Percentiles rank a stretch among this genome's conserved stretches.
phyloP scores from a whole-genome alignment of 1,140 invertebrate genomes.

The Charaxes varanes region DNA sequence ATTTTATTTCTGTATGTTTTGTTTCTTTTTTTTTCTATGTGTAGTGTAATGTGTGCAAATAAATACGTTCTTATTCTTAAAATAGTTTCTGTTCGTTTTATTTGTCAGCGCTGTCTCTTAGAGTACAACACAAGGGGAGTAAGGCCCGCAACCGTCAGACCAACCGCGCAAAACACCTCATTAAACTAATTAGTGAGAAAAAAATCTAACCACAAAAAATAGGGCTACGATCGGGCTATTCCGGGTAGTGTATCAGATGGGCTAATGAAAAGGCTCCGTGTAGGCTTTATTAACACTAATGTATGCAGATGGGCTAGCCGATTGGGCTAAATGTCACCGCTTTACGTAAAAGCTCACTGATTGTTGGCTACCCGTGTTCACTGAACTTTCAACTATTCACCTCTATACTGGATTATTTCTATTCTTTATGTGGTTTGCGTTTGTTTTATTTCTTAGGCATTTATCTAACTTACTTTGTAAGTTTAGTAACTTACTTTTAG shows the following conservation, averaged over 20 bases:
- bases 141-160: neutral
- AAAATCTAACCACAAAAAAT: constrained; percentile 44
- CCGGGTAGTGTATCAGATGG: constrained; percentile 57
- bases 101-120: too few relatives aligned
- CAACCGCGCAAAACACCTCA: constrained; percentile 38
- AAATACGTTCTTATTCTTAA: too few relatives aligned
- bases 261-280: constrained; percentile 53
- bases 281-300: constrained; percentile 65
- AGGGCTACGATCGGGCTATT: constrained; percentile 37
- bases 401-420: too few relatives aligned
- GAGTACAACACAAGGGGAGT: neutral
- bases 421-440: too few relatives aligned
- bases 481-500: too few relatives aligned
- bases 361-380: constrained; percentile 10
- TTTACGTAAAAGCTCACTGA: constrained; percentile 18
- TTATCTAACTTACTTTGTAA: too few relatives aligned
- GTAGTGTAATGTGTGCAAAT: too few relatives aligned
- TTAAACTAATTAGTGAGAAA: constrained; percentile 59
- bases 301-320: constrained; percentile 57
- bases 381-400: constrained; percentile 6
- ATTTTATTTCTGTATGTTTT: too few relatives aligned
- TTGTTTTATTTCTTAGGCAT: too few relatives aligned
- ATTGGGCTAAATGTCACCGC: constrained; percentile 56
- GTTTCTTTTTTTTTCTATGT: too few relatives aligned
- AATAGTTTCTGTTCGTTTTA: too few relatives aligned